These are phyloP conservation scores for Eublepharis macularius DNA, from an alignment of 2,113 vertebrate genomes.

Conservation along the genomic window DNA sequence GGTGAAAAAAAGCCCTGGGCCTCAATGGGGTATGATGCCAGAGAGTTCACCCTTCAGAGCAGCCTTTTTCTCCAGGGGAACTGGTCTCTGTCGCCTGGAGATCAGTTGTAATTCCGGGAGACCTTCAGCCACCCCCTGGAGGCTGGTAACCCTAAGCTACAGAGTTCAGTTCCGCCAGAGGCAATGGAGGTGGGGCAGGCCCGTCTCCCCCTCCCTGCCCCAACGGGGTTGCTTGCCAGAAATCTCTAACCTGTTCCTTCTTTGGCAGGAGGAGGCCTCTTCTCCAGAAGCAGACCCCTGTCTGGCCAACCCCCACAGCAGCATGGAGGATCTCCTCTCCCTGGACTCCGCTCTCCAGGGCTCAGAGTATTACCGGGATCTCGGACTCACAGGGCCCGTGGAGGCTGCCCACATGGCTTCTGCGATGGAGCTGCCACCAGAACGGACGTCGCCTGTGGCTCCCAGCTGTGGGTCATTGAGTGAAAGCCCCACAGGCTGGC, in stretches of 20 bases:
- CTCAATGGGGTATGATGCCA: no score
- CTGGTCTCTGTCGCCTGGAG: no score
- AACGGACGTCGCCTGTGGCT: neutral
- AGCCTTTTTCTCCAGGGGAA: no score
- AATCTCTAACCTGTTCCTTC: neutral
- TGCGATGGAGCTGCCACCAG: rapidly evolving
- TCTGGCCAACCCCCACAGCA: constrained; percentile 70
- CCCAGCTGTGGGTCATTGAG: neutral
- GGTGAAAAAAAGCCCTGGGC: no score
- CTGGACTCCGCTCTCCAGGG: constrained; percentile 77
- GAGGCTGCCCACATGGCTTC: rapidly evolving
- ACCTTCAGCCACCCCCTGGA: no score
- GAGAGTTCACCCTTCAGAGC: no score
- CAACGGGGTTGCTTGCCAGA: no score
- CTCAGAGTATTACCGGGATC: constrained; percentile 84
- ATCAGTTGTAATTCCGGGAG: no score
- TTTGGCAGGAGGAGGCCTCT: constrained; percentile 70
- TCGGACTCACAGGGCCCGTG: constrained; percentile 60
- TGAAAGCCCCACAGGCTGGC: neutral
- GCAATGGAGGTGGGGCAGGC: no score
- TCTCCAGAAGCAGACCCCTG: constrained; percentile 75
- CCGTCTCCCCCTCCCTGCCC: no score
- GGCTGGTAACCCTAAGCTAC: no score
- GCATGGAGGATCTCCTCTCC: constrained; percentile 81
- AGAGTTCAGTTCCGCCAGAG: no score